Conservation (phyloP, 2,113 vertebrate species). For the Camarhynchus parvulus region DNA sequence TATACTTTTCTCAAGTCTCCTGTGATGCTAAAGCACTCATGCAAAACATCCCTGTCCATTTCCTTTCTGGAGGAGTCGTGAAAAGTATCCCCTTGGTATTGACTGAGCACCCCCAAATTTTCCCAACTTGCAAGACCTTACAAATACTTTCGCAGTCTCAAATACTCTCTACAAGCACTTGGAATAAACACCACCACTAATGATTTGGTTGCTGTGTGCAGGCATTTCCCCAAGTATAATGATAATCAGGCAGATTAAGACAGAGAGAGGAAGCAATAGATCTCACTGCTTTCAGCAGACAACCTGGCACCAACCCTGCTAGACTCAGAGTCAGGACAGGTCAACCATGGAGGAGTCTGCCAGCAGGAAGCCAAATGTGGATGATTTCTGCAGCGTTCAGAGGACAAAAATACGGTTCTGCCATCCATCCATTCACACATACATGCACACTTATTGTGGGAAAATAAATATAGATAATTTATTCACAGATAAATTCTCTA, state of each 20-base stretch:
- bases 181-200: neutral
- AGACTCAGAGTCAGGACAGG: neutral
- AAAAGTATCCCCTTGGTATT: neutral
- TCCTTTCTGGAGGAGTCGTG: neutral
- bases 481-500: conserved; percentile 8
- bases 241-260: neutral
- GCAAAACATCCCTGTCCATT: neutral
- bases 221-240: neutral
- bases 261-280: neutral
- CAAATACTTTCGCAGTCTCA: neutral
- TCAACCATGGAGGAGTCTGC: neutral
- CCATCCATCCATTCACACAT: neutral
- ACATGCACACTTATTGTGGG: neutral
- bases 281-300: neutral
- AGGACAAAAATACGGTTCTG: neutral
- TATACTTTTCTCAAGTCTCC: neutral
- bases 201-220: neutral
- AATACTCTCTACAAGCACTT: neutral
- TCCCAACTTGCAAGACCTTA: neutral
- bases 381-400: neutral
- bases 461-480: conserved; percentile 21
- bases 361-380: fast-evolving
- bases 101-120: neutral
- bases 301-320: neutral
- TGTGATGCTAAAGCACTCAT: neutral